Evolutionary conservation across 2,888 invertebrate species (phyloP).

Genomic region (Chorisops tibialis): DNA sequence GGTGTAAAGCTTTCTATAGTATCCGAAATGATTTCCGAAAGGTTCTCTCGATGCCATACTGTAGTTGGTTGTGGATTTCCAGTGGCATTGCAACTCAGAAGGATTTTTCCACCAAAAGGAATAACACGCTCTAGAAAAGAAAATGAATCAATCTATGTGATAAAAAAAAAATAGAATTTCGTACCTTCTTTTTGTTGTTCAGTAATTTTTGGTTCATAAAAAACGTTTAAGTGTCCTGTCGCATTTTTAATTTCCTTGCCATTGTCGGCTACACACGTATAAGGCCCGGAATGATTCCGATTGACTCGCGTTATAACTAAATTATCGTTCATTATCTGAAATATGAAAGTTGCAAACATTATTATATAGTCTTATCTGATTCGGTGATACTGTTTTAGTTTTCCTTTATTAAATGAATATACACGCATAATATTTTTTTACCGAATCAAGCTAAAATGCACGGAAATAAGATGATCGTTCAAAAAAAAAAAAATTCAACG

Average conservation of each 20-base stretch:
- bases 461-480: too few relatives aligned
- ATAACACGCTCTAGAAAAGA: background rate
- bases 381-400: too few relatives aligned
- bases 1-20: slow-evolving; percentile 25
- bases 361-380: too few relatives aligned
- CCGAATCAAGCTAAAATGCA: too few relatives aligned
- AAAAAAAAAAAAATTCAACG: too few relatives aligned
- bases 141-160: slow-evolving; percentile 3
- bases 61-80: slow-evolving; percentile 60
- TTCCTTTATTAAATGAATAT: too few relatives aligned
- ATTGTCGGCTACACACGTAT: slow-evolving; percentile 30
- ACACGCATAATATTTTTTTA: too few relatives aligned
- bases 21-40: slow-evolving; percentile 1
- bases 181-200: slow-evolving; percentile 17
- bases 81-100: slow-evolving; percentile 54
- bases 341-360: too few relatives aligned
- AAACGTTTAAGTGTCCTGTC: slow-evolving; percentile 25
- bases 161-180: background rate
- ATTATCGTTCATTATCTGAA: slow-evolving; percentile 24
- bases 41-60: slow-evolving; percentile 53
- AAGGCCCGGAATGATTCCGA: slow-evolving; percentile 25
- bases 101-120: background rate
- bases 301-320: slow-evolving; percentile 26
- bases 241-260: slow-evolving; percentile 18
- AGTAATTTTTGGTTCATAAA: slow-evolving; percentile 26